A percentile compares a stretch with the other conserved stretches of the same genome.
phyloP scores from a whole-genome alignment of 2,888 invertebrate genomes.

The Mystacides longicornis region DNA sequence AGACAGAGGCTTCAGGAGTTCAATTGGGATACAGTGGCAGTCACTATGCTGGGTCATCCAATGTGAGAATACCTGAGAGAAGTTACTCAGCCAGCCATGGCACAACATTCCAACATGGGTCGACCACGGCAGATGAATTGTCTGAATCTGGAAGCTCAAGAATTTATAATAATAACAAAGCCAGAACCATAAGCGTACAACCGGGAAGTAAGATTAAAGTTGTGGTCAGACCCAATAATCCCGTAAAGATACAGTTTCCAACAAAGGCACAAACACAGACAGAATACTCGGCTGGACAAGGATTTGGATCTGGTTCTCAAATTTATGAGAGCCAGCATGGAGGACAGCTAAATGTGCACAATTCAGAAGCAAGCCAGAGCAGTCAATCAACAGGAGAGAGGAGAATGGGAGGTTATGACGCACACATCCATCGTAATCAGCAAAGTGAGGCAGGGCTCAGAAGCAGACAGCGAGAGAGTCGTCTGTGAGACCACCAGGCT shows the following conservation, averaged over 20 bases:
- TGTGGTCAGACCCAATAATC: not conserved
- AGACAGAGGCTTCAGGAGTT: not conserved
- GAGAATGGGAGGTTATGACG: constrained; percentile 4
- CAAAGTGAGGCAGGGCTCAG: too few relatives aligned
- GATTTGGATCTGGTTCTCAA: too few relatives aligned
- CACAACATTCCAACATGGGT: too few relatives aligned
- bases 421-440: too few relatives aligned
- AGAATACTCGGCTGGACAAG: too few relatives aligned
- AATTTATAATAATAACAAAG: too few relatives aligned
- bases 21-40: not conserved
- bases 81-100: too few relatives aligned
- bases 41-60: not conserved
- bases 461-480: too few relatives aligned
- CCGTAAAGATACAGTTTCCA: not conserved
- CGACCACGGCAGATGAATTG: too few relatives aligned
- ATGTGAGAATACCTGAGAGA: too few relatives aligned
- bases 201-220: not conserved
- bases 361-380: not conserved
- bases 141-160: too few relatives aligned
- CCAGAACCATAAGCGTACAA: not conserved
- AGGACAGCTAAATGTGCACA: not conserved
- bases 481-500: not conserved
- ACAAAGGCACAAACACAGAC: not conserved
- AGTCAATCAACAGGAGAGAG: not conserved
- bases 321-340: not conserved